A percentile compares a stretch with the other conserved stretches of the same genome.
Evolutionary conservation across 1,140 invertebrate species (phyloP).

Genomic region (Mya arenaria): DNA sequence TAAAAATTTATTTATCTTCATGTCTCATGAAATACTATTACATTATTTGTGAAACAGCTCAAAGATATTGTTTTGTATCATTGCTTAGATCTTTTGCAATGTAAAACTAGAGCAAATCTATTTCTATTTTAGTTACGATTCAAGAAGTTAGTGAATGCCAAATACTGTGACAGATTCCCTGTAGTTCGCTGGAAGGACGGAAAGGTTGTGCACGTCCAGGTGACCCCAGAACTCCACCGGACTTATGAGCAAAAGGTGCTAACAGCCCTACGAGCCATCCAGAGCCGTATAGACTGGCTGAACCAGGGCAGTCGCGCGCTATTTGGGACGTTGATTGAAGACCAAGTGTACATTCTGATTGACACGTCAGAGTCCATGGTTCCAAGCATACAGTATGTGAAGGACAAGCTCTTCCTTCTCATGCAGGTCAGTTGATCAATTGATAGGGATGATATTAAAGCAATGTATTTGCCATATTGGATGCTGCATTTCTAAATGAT

Average conservation of each 20-base stretch:
- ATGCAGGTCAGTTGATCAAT: constrained; percentile 77
- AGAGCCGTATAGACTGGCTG: constrained; percentile 78
- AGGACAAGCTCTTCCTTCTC: constrained; percentile 79
- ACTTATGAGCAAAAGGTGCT: constrained; percentile 75
- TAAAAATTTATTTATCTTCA: too few relatives aligned
- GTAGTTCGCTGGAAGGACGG: constrained; percentile 80
- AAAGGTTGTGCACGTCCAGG: constrained; percentile 79
- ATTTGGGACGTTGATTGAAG: constrained; percentile 81
- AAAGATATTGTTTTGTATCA: not conserved
- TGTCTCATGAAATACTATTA: too few relatives aligned
- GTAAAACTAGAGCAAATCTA: not conserved
- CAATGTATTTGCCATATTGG: too few relatives aligned
- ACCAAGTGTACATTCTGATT: constrained; percentile 80
- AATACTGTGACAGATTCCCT: constrained; percentile 80
- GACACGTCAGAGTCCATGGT: constrained; percentile 80
- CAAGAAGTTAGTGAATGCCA: constrained; percentile 78
- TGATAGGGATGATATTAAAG: too few relatives aligned
- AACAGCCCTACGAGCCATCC: constrained; percentile 27
- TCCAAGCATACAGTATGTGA: constrained; percentile 79
- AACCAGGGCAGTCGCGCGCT: constrained; percentile 79
- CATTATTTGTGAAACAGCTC: too few relatives aligned
- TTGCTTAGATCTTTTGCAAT: not conserved
- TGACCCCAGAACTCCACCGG: constrained; percentile 79
- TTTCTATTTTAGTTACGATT: constrained; percentile 60
- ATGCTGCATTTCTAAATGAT: too few relatives aligned